A percentile compares a stretch with the other conserved stretches of the same genome.
phyloP scores from a whole-genome alignment of 2,797 vertebrate species.

The Galaxias olidus region DNA sequence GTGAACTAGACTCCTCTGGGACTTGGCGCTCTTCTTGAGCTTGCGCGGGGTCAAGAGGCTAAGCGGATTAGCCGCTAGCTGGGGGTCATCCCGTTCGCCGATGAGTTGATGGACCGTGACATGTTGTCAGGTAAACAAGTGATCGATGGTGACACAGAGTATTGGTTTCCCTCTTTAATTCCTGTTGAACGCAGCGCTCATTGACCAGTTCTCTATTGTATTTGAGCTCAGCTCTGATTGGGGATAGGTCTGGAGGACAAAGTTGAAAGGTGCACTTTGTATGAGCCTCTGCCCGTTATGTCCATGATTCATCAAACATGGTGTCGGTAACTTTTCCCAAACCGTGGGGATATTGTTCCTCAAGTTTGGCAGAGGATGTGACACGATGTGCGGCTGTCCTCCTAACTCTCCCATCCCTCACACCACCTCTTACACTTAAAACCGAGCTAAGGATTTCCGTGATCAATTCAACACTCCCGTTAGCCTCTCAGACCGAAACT shows the following conservation, averaged over 20 bases:
- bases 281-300: too few species aligned
- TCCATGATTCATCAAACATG: too few species aligned
- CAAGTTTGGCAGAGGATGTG: too few species aligned
- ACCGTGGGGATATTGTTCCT: too few species aligned
- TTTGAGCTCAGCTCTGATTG: too few species aligned
- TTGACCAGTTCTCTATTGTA: slow-evolving; percentile 17
- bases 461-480: slow-evolving; percentile 13
- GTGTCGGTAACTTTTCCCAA: too few species aligned
- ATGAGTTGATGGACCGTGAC: slow-evolving; percentile 30
- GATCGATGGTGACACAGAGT: slow-evolving; percentile 33
- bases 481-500: too few species aligned
- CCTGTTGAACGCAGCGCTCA: slow-evolving; percentile 22
- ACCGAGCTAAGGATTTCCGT: background rate
- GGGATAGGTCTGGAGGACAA: too few species aligned
- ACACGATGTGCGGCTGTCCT: too few species aligned
- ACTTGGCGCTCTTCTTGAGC: slow-evolving; percentile 3
- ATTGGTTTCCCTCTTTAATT: slow-evolving; percentile 29
- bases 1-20: slow-evolving; percentile 24
- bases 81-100: slow-evolving; percentile 23
- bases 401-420: too few species aligned
- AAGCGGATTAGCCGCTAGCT: slow-evolving; percentile 45
- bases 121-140: slow-evolving; percentile 25
- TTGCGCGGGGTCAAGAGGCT: slow-evolving; percentile 34
- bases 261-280: too few species aligned
- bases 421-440: too few species aligned